A percentile compares a stretch with the other conserved stretches of the same genome.
Conservation (phyloP, 2,113 vertebrate genomes). For the Pterocles burchelli region DNA sequence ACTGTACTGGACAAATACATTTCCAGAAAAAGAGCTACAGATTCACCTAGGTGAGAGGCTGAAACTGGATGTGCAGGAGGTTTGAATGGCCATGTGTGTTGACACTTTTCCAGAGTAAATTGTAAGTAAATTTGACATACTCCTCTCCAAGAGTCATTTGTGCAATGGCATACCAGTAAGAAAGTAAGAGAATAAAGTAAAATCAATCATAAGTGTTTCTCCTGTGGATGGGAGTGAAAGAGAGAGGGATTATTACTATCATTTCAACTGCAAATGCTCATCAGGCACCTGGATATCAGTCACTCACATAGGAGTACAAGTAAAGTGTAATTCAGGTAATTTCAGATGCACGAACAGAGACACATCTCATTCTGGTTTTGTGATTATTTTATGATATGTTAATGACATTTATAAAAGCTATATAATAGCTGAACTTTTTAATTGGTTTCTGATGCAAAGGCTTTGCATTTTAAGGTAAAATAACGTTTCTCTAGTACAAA, state of each 20-base stretch:
- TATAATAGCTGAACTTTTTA: neutral
- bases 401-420: neutral
- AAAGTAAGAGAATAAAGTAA: neutral
- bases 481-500: neutral
- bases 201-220: neutral
- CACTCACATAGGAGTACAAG: neutral
- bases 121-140: neutral
- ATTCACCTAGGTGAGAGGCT: neutral
- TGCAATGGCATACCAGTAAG: neutral
- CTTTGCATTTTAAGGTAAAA: slow-evolving; percentile 1
- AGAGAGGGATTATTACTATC: neutral
- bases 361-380: neutral
- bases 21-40: neutral
- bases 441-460: neutral
- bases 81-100: neutral
- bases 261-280: neutral
- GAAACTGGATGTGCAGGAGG: neutral
- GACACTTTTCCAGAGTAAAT: neutral
- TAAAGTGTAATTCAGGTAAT: neutral
- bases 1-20: neutral
- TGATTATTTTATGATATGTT: neutral
- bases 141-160: neutral
- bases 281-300: slow-evolving; percentile 8
- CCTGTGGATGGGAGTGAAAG: neutral
- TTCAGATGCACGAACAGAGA: neutral